Base-by-base conservation (phyloP, 2,888 invertebrate species). In the Caenorhabditis sp. region DNA sequence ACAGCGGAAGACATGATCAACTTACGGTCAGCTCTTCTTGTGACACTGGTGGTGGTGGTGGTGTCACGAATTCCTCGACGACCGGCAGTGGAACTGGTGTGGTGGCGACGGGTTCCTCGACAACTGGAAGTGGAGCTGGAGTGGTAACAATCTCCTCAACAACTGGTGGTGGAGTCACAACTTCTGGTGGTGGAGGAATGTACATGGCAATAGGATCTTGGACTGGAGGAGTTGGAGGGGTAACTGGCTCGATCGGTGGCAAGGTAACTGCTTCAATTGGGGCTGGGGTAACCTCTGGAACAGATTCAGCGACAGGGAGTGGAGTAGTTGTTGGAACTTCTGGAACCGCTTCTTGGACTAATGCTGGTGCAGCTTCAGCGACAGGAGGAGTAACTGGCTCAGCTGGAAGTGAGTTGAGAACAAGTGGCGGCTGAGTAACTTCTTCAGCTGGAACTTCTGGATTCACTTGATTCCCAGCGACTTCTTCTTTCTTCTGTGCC, bases 161-260 rank as follows among this genome's bases (percentile, higher is more conserved):
- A n/a, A 26, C 28, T 56, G 51, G 79, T 5, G 47, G 32, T 11
- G 56, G 71, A 28, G 58, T 15, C 1, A 47, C 44, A 15, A 47
- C 55, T 2, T 50, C 47, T 18, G 51, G 37, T 20, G 20, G 65
- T n/a, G 65, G 51, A 1, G 69, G 65, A 28, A 53, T 53, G 35
- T 70, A 62, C 26, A 47, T 44, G 35, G 61, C 60, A 37, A 70
- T 60, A 11, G 69, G 69, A 24, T 50, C 61, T 26, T 64, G 67
- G 20, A 69, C 61, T 37, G 80, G 64, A 28, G 80, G 64, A 8
- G 64, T 44, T 28, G 80, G 11, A 24, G 58, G 26, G 11, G 65
- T 37, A 6, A 22, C 61, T 15, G 44, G 40, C 8, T 51, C 61
- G 28, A 35, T 24, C 28, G 70, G 64, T 24, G 60, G 62, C 1